Percentiles rank a stretch among this genome's conserved stretches.
phyloP scores from a whole-genome alignment of 1,140 invertebrate species.

The Panulirus ornatus region DNA sequence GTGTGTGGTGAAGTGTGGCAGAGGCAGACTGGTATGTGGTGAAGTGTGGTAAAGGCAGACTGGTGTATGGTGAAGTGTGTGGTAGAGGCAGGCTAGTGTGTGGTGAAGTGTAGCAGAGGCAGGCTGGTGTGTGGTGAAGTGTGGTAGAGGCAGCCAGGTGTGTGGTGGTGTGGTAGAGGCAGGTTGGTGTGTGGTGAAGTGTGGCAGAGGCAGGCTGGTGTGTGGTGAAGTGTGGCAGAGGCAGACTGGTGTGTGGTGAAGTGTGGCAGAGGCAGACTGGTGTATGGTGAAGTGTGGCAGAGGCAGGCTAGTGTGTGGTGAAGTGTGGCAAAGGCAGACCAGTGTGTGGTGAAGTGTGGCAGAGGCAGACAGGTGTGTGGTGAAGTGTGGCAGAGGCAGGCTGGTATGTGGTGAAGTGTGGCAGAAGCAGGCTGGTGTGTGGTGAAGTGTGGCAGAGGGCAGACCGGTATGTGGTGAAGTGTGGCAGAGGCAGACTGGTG shows the following conservation, averaged over 20 bases:
- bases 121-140: not conserved
- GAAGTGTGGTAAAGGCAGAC: not conserved
- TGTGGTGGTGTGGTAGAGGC: not conserved
- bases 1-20: not conserved
- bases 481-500: not conserved
- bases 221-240: not conserved
- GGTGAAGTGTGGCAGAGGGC: too few relatives aligned
- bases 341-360: not conserved
- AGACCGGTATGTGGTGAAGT: not conserved
- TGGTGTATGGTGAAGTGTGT: too few relatives aligned
- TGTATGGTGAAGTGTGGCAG: too few relatives aligned
- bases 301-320: not conserved
- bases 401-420: not conserved
- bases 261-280: too few relatives aligned
- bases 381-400: not conserved
- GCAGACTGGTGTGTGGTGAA: too few relatives aligned
- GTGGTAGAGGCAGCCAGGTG: too few relatives aligned
- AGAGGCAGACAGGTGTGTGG: not conserved
- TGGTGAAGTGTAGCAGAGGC: too few relatives aligned
- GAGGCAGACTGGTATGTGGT: not conserved
- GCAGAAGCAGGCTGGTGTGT: too few relatives aligned
- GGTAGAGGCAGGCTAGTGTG: not conserved
- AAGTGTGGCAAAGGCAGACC: too few relatives aligned
- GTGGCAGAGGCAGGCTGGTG: not conserved
- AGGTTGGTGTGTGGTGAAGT: not conserved